phyloP scores from a whole-genome alignment of 2,113 vertebrate genomes.

The Cinclus mexicanus region DNA sequence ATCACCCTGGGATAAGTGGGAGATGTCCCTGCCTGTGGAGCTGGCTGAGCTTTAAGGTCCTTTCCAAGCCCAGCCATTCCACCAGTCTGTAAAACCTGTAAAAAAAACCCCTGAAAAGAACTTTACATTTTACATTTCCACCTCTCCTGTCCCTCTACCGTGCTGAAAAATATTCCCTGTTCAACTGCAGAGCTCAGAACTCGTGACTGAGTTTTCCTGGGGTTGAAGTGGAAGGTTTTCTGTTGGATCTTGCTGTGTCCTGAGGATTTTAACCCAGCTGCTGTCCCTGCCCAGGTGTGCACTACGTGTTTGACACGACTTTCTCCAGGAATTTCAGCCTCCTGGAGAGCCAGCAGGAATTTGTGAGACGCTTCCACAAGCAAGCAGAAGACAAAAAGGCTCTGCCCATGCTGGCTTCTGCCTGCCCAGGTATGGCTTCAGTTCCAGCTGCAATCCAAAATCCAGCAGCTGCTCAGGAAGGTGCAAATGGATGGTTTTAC shows the following conservation, averaged over 20 bases:
- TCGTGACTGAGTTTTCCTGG: background rate
- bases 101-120: background rate
- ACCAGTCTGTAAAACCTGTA: background rate
- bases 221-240: background rate
- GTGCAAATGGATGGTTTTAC: background rate
- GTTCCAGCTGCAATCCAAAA: fast-evolving
- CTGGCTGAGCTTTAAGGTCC: background rate
- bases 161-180: background rate
- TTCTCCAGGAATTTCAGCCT: slow-evolving; percentile 95
- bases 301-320: slow-evolving; percentile 90
- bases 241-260: background rate
- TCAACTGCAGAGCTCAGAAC: background rate
- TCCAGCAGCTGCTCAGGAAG: background rate
- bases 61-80: background rate
- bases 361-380: slow-evolving; percentile 83
- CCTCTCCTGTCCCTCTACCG: background rate
- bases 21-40: background rate
- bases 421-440: slow-evolving; percentile 86
- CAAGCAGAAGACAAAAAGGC: slow-evolving; percentile 74
- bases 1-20: fast-evolving
- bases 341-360: slow-evolving; percentile 91
- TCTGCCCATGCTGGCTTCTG: slow-evolving; percentile 90
- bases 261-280: background rate
- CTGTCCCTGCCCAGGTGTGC: slow-evolving; percentile 77
- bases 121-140: background rate